Percentiles rank a stretch among this genome's conserved stretches.
phyloP scores from a whole-genome alignment of 2,797 vertebrate species.

The Myotis daubentonii region DNA sequence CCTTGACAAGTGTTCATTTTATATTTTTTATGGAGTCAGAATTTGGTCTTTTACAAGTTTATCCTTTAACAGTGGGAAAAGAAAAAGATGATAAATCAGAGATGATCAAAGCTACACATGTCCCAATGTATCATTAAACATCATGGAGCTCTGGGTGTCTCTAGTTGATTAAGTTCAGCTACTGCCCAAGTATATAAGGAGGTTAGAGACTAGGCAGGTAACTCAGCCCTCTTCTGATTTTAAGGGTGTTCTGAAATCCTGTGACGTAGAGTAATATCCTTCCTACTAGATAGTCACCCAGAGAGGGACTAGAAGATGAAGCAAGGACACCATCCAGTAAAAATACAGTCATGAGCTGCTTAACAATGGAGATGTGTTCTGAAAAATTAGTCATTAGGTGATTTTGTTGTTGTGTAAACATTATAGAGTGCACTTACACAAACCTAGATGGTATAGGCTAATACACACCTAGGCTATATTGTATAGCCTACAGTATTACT shows the following conservation, averaged over 20 bases:
- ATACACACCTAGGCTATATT: not conserved
- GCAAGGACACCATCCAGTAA: not conserved
- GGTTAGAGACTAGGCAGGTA: not conserved
- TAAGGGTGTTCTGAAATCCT: not conserved
- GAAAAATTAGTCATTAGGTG: not conserved
- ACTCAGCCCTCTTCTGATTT: not conserved
- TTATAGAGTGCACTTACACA: too few species aligned
- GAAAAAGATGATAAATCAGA: constrained; percentile 36
- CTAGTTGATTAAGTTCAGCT: not conserved
- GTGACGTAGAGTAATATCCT: not conserved
- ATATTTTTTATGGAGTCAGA: not conserved
- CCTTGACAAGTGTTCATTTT: not conserved
- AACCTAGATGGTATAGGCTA: not conserved
- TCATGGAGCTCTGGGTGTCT: not conserved
- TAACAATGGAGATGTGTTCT: not conserved
- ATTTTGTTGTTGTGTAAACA: not conserved
- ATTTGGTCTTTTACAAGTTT: not conserved
- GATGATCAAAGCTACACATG: not conserved
- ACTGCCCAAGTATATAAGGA: not conserved
- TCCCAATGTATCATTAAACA: not conserved
- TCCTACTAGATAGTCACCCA: not conserved
- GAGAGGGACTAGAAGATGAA: not conserved
- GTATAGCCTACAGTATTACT: not conserved
- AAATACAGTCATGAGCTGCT: not conserved
- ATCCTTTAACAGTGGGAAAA: not conserved